These are phyloP conservation scores for Xestia xanthographa DNA, from an alignment of 2,888 invertebrate genomes.

Conservation along the genomic window DNA sequence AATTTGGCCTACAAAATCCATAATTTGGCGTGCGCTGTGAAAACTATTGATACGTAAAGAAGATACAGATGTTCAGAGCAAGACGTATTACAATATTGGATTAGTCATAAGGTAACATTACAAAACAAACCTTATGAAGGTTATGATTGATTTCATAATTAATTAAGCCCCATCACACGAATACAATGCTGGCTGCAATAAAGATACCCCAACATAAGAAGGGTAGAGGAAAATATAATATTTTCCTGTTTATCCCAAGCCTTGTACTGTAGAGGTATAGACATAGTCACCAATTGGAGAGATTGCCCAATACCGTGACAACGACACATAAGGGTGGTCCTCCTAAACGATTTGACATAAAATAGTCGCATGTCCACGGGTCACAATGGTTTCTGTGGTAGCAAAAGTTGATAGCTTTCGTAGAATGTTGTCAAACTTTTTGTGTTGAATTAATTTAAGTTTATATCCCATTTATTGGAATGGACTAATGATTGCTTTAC, in stretches of 20 bases:
- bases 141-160: conserved; percentile 38
- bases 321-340: conserved; percentile 23
- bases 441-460: conserved; percentile 2
- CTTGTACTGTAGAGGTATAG: conserved; percentile 7
- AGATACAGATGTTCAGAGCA: not conserved
- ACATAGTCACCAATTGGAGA: conserved; percentile 31
- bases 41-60: too few species aligned
- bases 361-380: conserved; percentile 22
- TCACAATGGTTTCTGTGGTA: not conserved
- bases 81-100: not conserved
- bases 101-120: not conserved
- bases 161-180: conserved; percentile 37
- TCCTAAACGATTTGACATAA: conserved; percentile 42
- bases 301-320: conserved; percentile 46
- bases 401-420: conserved; percentile 12
- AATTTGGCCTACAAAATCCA: too few species aligned
- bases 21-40: too few species aligned
- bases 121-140: conserved; percentile 10
- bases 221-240: conserved; percentile 45
- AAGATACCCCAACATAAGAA: conserved; percentile 40
- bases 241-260: conserved; percentile 61
- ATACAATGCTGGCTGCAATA: conserved; percentile 30
- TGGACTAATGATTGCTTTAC: not conserved
- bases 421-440: not conserved
- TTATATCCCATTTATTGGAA: not conserved